A percentile compares a stretch with the other conserved stretches of the same genome.
These are phyloP conservation scores for Ophonus ardosiacus DNA, from an alignment of 2,888 invertebrate genomes.

Conservation along the genomic window DNA sequence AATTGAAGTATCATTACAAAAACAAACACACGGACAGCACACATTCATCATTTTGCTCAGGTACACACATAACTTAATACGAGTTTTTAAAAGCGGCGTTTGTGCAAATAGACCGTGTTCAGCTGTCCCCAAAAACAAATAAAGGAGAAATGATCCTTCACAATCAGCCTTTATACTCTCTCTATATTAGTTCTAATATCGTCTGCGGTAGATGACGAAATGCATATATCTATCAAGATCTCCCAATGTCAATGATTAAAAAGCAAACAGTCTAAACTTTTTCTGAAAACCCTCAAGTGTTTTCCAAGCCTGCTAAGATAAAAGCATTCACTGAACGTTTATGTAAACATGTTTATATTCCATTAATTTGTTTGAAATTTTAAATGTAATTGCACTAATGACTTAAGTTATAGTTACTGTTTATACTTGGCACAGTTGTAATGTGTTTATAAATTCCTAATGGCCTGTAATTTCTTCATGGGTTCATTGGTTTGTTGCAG, in stretches of 20 bases:
- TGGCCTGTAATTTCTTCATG: constrained; percentile 16
- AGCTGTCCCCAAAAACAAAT: constrained; percentile 45
- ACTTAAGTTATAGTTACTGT: constrained; percentile 41
- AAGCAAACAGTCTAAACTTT: constrained; percentile 53
- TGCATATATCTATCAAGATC: constrained; percentile 59
- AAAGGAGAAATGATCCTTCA: constrained; percentile 31
- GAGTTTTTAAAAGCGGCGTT: constrained; percentile 51
- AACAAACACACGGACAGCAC: constrained; percentile 7
- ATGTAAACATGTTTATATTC: constrained; percentile 58
- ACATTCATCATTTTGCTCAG: constrained; percentile 46
- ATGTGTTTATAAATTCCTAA: constrained; percentile 40
- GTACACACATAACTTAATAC: constrained; percentile 46
- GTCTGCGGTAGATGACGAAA: constrained; percentile 17
- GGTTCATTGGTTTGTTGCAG: constrained; percentile 1
- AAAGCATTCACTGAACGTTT: constrained; percentile 47
- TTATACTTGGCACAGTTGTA: constrained; percentile 35
- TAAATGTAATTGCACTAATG: constrained; percentile 49
- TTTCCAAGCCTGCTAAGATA: constrained; percentile 52
- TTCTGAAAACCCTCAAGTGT: constrained; percentile 57
- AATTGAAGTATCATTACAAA: constrained; percentile 33
- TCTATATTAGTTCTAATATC: neutral
- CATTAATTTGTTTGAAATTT: constrained; percentile 60
- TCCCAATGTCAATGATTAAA: constrained; percentile 58
- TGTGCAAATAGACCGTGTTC: constrained; percentile 44
- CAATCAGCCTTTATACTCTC: neutral